Evolutionary conservation across 2,113 vertebrate genomes (phyloP).

Genomic region (Chunga burmeisteri): DNA sequence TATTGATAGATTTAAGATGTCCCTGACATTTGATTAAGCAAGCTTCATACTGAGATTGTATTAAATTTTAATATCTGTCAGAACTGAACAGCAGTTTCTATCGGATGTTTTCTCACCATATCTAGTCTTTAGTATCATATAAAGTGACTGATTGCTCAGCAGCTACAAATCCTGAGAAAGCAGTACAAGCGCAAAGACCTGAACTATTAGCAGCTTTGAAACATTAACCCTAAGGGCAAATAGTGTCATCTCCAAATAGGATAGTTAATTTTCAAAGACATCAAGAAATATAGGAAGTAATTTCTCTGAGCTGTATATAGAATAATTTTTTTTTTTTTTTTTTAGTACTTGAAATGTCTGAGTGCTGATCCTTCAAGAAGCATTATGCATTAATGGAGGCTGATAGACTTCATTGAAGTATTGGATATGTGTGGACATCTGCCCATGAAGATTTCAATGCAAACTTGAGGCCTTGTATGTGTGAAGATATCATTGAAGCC

Average conservation of each 20-base stretch:
- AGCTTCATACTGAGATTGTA: slow-evolving; percentile 23
- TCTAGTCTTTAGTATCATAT: not conserved
- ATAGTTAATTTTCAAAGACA: not conserved
- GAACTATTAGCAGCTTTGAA: not conserved
- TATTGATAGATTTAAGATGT: slow-evolving; percentile 51
- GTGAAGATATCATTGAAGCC: not conserved
- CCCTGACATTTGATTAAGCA: slow-evolving; percentile 62
- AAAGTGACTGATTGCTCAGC: not conserved
- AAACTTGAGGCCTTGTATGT: not conserved
- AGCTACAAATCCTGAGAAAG: not conserved
- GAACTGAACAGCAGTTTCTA: slow-evolving; percentile 19
- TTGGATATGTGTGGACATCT: not conserved
- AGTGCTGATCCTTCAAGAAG: not conserved
- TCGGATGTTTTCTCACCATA: not conserved
- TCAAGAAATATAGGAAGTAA: not conserved
- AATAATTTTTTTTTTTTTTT: too few species aligned
- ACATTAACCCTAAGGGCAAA: not conserved
- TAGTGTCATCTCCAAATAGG: not conserved
- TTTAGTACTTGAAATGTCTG: not conserved
- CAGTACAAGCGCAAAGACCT: not conserved
- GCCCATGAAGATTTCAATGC: not conserved
- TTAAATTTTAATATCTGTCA: slow-evolving; percentile 56
- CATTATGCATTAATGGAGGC: not conserved
- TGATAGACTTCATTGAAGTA: not conserved
- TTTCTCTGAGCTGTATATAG: not conserved